Percentiles rank a stretch among this genome's conserved stretches.
These are phyloP conservation scores for Phataginus tetradactyla DNA, from an alignment of 2,797 vertebrate species.

Conservation along the genomic window DNA sequence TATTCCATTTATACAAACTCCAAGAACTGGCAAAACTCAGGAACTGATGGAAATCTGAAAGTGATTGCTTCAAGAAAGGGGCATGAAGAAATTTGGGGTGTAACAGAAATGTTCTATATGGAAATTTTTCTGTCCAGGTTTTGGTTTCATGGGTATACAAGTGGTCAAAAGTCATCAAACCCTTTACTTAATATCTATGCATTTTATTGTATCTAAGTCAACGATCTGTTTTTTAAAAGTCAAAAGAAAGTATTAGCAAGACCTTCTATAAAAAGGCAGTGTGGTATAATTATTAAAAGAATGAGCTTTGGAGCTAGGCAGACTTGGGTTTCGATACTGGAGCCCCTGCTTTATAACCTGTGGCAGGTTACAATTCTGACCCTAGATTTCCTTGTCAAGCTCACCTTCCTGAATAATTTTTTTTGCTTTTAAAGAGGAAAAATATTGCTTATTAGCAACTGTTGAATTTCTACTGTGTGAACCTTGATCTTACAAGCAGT, in stretches of 20 bases:
- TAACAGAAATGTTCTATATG: background rate
- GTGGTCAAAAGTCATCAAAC: background rate
- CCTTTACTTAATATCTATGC: slow-evolving; percentile 17
- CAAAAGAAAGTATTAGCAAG: background rate
- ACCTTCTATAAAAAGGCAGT: background rate
- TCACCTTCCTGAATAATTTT: background rate
- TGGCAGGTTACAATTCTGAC: no score
- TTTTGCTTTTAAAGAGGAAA: background rate
- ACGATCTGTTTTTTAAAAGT: background rate
- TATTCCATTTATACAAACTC: slow-evolving; percentile 19
- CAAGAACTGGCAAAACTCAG: background rate
- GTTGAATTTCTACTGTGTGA: background rate
- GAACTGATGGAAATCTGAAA: slow-evolving; percentile 24
- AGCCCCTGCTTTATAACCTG: no score
- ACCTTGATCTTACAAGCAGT: background rate
- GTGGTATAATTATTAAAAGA: background rate
- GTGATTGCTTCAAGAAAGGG: background rate
- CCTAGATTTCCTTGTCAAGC: background rate
- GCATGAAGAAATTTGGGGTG: background rate
- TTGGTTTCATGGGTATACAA: slow-evolving; percentile 29
- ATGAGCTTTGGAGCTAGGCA: background rate
- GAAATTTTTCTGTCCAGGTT: slow-evolving; percentile 25
- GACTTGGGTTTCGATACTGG: background rate
- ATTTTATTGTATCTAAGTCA: slow-evolving; percentile 26
- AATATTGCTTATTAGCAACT: background rate